These are phyloP conservation scores for Dendronephthya gigantea DNA, from an alignment of 64 coral and sea anemone genomes.

Conservation along the genomic window DNA sequence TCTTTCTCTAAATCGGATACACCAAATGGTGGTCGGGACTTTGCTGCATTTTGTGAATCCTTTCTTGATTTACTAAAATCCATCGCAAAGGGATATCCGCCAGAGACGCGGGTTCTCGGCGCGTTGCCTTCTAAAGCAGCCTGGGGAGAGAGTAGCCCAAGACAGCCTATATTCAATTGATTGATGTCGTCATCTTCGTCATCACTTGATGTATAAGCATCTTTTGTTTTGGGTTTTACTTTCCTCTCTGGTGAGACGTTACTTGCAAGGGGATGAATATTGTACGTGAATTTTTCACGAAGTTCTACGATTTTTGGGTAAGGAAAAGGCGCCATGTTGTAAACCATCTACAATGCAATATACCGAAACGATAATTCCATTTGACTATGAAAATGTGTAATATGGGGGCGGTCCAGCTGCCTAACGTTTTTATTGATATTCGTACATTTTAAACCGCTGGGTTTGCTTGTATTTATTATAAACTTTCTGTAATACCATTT, in stretches of 20 bases:
- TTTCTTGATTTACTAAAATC: not conserved
- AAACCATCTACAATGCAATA: constrained; percentile 53
- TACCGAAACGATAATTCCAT: not conserved
- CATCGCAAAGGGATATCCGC: not conserved
- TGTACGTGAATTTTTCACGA: constrained; percentile 90
- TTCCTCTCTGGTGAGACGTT: not conserved
- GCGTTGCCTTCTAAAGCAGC: not conserved
- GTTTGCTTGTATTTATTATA: too few relatives aligned
- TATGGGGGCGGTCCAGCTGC: too few relatives aligned
- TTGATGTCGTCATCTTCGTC: constrained; percentile 81
- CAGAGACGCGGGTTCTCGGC: not conserved
- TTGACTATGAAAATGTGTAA: too few relatives aligned
- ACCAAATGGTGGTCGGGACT: constrained; percentile 24
- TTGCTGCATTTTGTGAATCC: not conserved
- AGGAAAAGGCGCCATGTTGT: constrained; percentile 81
- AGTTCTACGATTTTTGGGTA: constrained; percentile 78
- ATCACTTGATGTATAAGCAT: constrained; percentile 66
- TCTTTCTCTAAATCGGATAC: constrained; percentile 76
- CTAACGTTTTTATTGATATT: too few relatives aligned
- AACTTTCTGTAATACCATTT: too few relatives aligned
- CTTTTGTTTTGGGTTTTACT: constrained; percentile 9
- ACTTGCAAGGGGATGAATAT: constrained; percentile 84
- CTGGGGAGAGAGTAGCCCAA: constrained; percentile 71
- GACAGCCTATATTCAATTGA: constrained; percentile 62
- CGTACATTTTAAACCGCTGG: too few relatives aligned